A percentile compares a stretch with the other conserved stretches of the same genome.
These are phyloP conservation scores for Myodes glareolus DNA, from an alignment of 2,113 vertebrate species.

Conservation along the genomic window DNA sequence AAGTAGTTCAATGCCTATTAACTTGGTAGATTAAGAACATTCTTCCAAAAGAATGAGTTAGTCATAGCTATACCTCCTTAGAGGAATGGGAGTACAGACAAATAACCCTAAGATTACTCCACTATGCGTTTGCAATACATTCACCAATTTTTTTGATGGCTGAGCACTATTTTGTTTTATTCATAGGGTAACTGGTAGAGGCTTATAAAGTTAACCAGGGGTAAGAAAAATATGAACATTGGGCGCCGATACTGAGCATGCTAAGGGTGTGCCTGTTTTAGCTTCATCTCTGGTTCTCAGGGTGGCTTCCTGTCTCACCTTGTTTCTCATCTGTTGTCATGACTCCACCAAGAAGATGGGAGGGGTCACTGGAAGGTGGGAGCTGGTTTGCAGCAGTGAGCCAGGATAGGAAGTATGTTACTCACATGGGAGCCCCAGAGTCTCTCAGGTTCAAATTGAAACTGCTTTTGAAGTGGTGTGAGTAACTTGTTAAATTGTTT, in stretches of 20 bases:
- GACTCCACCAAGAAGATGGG: neutral
- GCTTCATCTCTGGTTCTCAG: neutral
- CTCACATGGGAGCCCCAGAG: neutral
- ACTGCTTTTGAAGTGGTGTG: constrained; percentile 41
- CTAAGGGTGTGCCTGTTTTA: neutral
- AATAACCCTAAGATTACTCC: constrained; percentile 34
- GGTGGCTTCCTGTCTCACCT: neutral
- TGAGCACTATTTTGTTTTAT: constrained; percentile 65
- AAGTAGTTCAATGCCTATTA: constrained; percentile 48
- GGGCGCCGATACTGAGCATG: neutral
- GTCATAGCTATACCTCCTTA: neutral
- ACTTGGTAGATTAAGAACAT: constrained; percentile 59
- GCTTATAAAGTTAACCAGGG: constrained; percentile 26
- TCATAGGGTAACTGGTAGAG: constrained; percentile 59
- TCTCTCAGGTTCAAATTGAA: neutral
- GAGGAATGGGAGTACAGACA: neutral
- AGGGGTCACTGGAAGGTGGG: neutral
- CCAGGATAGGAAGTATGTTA: constrained; percentile 1
- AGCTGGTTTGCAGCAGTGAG: neutral
- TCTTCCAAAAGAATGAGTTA: constrained; percentile 70
- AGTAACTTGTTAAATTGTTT: constrained; percentile 52
- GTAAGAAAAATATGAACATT: neutral
- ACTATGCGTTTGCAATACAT: constrained; percentile 65
- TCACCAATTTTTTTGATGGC: constrained; percentile 63
- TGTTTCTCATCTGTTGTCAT: neutral